Conservation (phyloP, 2,113 vertebrate species). For the Lipophrys pholis region DNA sequence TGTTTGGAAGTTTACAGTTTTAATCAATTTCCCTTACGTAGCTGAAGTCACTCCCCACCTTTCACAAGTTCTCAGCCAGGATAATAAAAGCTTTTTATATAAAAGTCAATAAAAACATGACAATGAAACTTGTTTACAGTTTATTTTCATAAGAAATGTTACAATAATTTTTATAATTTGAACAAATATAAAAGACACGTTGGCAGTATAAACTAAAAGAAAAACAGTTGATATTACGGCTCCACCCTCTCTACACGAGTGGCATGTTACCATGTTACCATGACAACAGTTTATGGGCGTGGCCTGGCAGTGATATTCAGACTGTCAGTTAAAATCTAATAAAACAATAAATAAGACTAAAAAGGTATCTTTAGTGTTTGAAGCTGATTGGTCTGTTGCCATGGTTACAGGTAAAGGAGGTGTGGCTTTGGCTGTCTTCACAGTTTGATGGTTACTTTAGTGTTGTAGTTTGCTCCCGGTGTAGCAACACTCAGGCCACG, state of each 20-base stretch:
- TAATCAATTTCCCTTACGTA: conserved; percentile 26
- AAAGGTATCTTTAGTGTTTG: conserved; percentile 20
- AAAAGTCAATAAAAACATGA: too few relatives aligned
- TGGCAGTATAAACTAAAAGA: neutral
- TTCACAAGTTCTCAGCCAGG: too few relatives aligned
- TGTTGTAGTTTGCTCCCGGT: too few relatives aligned
- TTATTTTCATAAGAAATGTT: conserved; percentile 71
- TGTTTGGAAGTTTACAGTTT: conserved; percentile 92
- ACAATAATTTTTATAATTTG: conserved; percentile 50
- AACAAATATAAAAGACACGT: conserved; percentile 55
- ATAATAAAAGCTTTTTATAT: too few relatives aligned
- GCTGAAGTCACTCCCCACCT: too few relatives aligned
- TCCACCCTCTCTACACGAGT: too few relatives aligned
- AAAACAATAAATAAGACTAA: conserved; percentile 27
- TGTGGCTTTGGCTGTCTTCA: neutral
- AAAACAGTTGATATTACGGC: neutral
- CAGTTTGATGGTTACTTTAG: neutral
- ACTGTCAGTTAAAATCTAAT: neutral
- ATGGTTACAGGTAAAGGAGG: conserved; percentile 14
- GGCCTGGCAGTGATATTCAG: conserved; percentile 26
- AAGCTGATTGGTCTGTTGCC: conserved; percentile 28
- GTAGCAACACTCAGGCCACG: too few relatives aligned
- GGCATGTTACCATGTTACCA: too few relatives aligned
- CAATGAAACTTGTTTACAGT: conserved; percentile 10
- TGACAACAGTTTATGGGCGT: conserved; percentile 9